Evolutionary conservation across 53 echinoderm and acorn worm genomes (phyloP).

Genomic region (Zoroaster sp.): DNA sequence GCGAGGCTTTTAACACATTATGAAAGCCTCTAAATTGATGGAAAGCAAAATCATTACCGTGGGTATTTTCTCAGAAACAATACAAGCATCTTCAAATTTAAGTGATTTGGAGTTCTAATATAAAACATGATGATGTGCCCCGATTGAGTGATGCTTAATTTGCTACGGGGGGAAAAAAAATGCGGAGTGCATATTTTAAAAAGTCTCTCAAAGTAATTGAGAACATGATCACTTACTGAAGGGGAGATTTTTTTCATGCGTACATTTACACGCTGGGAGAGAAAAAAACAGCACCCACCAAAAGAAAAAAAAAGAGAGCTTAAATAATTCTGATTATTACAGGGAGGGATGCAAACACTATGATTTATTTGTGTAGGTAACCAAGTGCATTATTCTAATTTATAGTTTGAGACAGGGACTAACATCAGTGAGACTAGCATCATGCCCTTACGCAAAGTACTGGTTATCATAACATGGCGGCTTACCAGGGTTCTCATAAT

Average conservation of each 20-base stretch:
- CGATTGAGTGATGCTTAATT: not conserved
- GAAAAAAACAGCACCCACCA: too few species aligned
- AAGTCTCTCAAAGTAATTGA: not conserved
- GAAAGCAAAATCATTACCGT: not conserved
- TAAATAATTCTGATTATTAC: too few species aligned
- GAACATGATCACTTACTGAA: not conserved
- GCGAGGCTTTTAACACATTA: slow-evolving; percentile 4
- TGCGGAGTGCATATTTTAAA: not conserved
- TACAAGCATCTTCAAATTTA: not conserved
- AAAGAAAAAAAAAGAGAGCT: too few species aligned
- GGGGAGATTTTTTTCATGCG: not conserved
- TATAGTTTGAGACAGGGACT: too few species aligned
- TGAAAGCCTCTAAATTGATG: slow-evolving; percentile 1
- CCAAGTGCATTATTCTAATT: too few species aligned
- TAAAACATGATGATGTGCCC: not conserved
- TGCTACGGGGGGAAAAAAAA: not conserved
- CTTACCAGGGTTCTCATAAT: not conserved
- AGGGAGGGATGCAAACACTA: too few species aligned
- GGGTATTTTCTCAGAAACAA: not conserved
- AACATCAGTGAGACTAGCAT: not conserved
- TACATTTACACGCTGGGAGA: too few species aligned
- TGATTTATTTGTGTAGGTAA: too few species aligned
- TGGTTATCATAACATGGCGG: not conserved
- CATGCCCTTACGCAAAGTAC: not conserved
- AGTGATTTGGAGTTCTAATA: not conserved